Evolutionary conservation across 2,797 vertebrate species (phyloP).

Genomic region (Smutsia gigantea): DNA sequence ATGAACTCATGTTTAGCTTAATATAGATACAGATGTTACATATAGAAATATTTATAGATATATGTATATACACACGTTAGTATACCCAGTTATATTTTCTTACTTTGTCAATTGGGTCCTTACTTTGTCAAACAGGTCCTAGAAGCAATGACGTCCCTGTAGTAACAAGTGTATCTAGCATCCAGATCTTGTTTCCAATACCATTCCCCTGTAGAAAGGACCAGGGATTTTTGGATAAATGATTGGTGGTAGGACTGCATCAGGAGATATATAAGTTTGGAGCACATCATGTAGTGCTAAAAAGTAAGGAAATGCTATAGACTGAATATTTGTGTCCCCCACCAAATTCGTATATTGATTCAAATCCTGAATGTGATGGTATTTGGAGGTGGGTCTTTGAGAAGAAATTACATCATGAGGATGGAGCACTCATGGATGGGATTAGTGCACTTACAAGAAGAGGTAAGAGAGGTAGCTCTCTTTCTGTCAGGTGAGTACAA

Average conservation of each 20-base stretch:
- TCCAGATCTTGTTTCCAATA: background rate
- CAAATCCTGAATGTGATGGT: background rate
- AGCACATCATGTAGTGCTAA: background rate
- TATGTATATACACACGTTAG: background rate
- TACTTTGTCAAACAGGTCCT: background rate
- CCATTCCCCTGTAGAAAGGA: background rate
- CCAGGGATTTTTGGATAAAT: background rate
- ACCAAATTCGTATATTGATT: background rate
- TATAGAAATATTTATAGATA: background rate
- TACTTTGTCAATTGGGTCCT: background rate
- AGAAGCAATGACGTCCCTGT: background rate
- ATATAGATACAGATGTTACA: background rate
- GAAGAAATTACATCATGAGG: background rate
- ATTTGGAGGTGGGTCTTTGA: background rate
- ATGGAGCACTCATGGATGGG: background rate
- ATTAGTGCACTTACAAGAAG: background rate
- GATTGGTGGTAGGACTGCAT: background rate
- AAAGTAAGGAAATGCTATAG: background rate
- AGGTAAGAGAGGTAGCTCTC: background rate
- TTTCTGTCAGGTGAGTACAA: background rate
- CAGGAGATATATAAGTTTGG: background rate
- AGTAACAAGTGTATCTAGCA: background rate
- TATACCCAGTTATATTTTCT: background rate
- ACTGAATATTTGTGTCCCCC: background rate
- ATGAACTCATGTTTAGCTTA: background rate